Base-by-base conservation (phyloP, 2,888 invertebrate genomes). In the Pristionchus fissidentatus region DNA sequence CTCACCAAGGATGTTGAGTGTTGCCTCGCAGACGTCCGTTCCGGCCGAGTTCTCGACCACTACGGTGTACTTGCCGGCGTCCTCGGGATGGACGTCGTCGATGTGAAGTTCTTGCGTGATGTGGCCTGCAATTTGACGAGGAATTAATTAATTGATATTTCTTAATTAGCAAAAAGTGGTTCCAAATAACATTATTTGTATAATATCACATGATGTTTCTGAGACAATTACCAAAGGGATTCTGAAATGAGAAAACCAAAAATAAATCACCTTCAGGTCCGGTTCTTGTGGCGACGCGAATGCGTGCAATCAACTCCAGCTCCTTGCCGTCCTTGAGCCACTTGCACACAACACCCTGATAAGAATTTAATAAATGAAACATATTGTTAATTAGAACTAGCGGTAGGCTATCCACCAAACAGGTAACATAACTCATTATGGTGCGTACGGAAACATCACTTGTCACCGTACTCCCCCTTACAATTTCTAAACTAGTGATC, bases 271-370 rank as follows among this genome's bases (percentile, higher is more conserved):
- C 89, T 73, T 89, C 89, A 38, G 86, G 86, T 84, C 89, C 89
- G 26, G 90, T 88, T 7, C 87, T 86, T 82, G 89, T 87, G 1
- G 79, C 79, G n/a, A 92, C 92, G 15, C 91, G 87, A 83, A 92
- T 92, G 81, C 92, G 85, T 13, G 92, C 92, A 62, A 92, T 90
- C 83, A 92, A 86, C 81, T 92, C 91, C 75, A 92, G 88, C 79
- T 92, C 92, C 83, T 89, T 91, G 62, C 92, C 92, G 83, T 92
- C 92, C 85, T 90, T 89, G 70, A 89, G 81, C 92, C 92, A 92
- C 83, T 92, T 92, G 85, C 92, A 92, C 85, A 89, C 88, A 29
- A 92, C 90, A 83, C 90, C 75, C 62, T 80, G 62, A n/a, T n/a
- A n/a, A n/a, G n/a, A 7, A 66, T 66, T 60, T 32, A 1, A 15